Base-by-base conservation (phyloP, 2,888 invertebrate species). In the Tryphoninae sp. region DNA sequence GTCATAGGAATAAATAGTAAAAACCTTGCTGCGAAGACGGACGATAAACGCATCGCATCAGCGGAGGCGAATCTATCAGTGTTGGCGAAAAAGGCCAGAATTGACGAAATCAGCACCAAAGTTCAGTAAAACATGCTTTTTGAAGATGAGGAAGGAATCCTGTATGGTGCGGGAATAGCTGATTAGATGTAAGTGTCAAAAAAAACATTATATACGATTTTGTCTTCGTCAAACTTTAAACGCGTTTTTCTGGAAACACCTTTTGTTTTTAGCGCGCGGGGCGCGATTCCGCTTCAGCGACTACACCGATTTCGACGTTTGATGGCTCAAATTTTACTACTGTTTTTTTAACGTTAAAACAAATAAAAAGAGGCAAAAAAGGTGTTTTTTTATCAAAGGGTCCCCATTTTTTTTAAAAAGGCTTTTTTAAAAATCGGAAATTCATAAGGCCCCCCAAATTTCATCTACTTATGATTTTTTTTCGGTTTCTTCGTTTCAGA, bases 231-330 rank as follows among this genome's bases (percentile, higher is more conserved):
- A 49, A 49, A 49, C 61, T 61, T 61, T 61, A 61, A 61, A 61
- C 61, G 33, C 68, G 68, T 55, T 68, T 68, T 68, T 68, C 68
- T 53, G 16, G 68, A 55, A 68, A 68, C 53, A 68, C 68, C 55
- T 65, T 68, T 68, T n/a, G n/a, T n/a, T 61, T 61, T 53, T 68
- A 55, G 68, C 68, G 68, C 68, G 55, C 68, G 68, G 68, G 68
- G 40, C 68, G 53, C 13, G 68, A 68, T 68, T 68, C 68, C 68
- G 68, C 68, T 68, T 68, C 55, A 68, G 33, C 68, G 33, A 53
- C 68, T 68, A 53, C 68, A 68, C 68, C 68, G 68, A 68, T 68
- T 68, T 68, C 68, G 68, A 68, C 68, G 68, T 68, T 68, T 68
- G 53, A 13, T 55, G 68, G 55, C 68, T 68, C 68, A 26, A 67